Base-by-base conservation (phyloP, 2,797 vertebrate species). In the Chiroxiphia lanceolata region DNA sequence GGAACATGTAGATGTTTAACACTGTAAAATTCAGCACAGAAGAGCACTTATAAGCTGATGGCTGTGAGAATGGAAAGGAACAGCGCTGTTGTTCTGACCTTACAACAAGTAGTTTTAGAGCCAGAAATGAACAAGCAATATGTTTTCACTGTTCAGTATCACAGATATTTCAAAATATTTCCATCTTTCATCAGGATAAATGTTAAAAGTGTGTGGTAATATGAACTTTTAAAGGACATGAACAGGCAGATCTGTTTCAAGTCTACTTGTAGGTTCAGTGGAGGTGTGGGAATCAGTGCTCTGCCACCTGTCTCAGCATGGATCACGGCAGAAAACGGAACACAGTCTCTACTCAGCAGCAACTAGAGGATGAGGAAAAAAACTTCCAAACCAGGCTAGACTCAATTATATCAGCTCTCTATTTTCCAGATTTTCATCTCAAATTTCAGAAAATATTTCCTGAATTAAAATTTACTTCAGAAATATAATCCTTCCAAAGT, bases 261-360 rank as follows among this genome's bases (percentile, higher is more conserved):
- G 74, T 79, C 33, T 69, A 25, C 31, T 50, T 69, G 33, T 22
- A 21, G 0, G 0, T 61, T 82, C 51, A 31, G 42, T 0, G 0
- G 23, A 83, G 27, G 5, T 78, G 36, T 53, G 40, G 57, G 42
- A 88, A 71, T 47, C 51, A 51, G 14, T 0, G 0, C 60, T 45
- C 57, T 18, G 6, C n/a, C 4, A 20, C 40, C 42, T 72, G 40
- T 20, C 19, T 20, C 51, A 75, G n/a, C 57, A 31, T 38, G 45
- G n/a, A 64, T 81, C 33, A 50, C 20, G 19, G 72, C 45, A 64
- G 50, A 90, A 83, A 61, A 4, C 18, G 56, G 76, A 85, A 56
- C 4, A 18, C 18, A 40, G 15, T 34, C 27, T 69, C 36, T 56
- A 4, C 22, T 80, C 51, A 70, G 51, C 10, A 67, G 54, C 13